These are phyloP conservation scores for Phataginus tetradactyla DNA, from an alignment of 2,797 vertebrate genomes.

Conservation along the genomic window DNA sequence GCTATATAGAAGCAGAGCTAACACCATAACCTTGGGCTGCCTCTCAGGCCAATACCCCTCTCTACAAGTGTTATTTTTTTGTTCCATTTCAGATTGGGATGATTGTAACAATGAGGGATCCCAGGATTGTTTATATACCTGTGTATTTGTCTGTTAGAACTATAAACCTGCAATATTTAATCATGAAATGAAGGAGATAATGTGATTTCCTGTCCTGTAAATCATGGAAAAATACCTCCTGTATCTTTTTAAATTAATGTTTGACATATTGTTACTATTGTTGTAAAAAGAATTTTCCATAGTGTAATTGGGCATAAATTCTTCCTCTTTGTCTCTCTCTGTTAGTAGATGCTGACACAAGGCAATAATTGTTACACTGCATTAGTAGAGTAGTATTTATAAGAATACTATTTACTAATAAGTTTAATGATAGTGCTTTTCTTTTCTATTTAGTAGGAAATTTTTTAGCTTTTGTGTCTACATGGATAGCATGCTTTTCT, in stretches of 20 bases:
- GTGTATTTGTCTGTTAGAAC: background rate
- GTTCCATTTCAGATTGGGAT: background rate
- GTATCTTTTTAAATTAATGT: slow-evolving; percentile 29
- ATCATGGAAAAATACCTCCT: slow-evolving; percentile 42
- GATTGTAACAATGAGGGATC: background rate
- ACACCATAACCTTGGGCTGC: background rate
- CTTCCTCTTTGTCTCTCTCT: background rate
- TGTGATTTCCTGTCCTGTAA: slow-evolving; percentile 27
- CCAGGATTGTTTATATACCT: background rate
- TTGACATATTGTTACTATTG: slow-evolving; percentile 45
- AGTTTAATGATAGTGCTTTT: background rate
- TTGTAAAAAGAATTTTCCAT: slow-evolving; percentile 28
- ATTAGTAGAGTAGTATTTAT: slow-evolving; percentile 21
- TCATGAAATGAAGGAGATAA: slow-evolving; percentile 53
- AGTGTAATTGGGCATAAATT: slow-evolving; percentile 41
- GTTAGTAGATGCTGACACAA: slow-evolving; percentile 24
- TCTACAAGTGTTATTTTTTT: background rate
- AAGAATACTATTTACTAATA: slow-evolving; percentile 10
- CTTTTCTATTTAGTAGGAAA: background rate
- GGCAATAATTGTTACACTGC: slow-evolving; percentile 17
- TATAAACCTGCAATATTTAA: slow-evolving; percentile 1
- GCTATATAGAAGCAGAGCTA: background rate
- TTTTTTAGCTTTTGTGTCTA: background rate
- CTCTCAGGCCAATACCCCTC: background rate
- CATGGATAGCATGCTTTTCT: background rate